Percentiles rank a stretch among this genome's conserved stretches.
phyloP scores from a whole-genome alignment of 2,113 vertebrate species.

The Trachemys scripta region DNA sequence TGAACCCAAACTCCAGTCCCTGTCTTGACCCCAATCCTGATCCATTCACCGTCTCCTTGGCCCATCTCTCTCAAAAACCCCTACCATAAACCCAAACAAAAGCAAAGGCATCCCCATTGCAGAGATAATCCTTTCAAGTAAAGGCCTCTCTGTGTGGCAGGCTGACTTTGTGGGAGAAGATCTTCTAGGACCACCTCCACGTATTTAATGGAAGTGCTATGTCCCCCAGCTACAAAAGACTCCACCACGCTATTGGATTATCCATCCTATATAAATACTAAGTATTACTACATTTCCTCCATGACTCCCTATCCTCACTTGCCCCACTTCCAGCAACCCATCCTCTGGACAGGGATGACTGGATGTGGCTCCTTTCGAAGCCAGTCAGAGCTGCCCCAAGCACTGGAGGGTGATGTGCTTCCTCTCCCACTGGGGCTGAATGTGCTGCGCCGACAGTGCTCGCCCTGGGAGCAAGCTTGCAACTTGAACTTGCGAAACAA shows the following conservation, averaged over 20 bases:
- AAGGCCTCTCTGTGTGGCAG: slow-evolving; percentile 35
- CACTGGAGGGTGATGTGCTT: background rate
- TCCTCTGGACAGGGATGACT: background rate
- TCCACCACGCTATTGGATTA: rapidly evolving
- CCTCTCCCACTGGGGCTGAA: background rate
- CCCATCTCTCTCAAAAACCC: slow-evolving; percentile 55
- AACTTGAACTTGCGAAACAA: background rate
- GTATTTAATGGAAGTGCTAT: slow-evolving; percentile 17
- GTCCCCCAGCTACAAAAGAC: slow-evolving; percentile 38
- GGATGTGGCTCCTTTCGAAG: background rate
- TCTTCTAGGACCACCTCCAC: background rate
- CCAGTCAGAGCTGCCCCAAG: background rate
- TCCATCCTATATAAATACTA: background rate
- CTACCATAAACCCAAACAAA: slow-evolving; percentile 56
- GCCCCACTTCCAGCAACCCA: background rate
- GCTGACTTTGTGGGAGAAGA: background rate
- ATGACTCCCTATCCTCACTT: background rate
- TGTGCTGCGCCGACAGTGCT: background rate
- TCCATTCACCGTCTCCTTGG: slow-evolving; percentile 71
- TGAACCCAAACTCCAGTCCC: slow-evolving; percentile 65
- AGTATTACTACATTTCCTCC: background rate
- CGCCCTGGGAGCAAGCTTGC: background rate
- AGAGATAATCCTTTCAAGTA: slow-evolving; percentile 60
- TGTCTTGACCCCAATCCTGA: background rate
- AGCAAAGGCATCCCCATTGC: slow-evolving; percentile 29